Evolutionary conservation across 2,888 invertebrate genomes (phyloP), one percentile per base, ranked within the genome.

Genomic region (Callosobruchus maculatus): DNA sequence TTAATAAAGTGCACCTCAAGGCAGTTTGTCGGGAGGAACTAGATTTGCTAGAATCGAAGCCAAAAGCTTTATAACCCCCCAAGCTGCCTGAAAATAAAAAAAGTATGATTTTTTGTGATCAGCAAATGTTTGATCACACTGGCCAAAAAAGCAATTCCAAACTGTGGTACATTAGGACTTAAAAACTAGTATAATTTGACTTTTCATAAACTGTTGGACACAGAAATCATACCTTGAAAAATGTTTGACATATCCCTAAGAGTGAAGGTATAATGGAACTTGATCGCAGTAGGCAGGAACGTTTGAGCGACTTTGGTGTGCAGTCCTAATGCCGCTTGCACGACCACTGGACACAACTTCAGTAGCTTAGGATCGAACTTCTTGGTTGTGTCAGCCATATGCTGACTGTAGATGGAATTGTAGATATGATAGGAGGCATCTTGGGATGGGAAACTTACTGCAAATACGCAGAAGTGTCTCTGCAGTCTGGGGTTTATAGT

Each of bases 201-300:
- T n/a, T n/a, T n/a, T n/a, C n/a, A n/a, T n/a, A n/a, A n/a, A n/a
- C n/a, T n/a, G n/a, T n/a, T n/a, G n/a, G n/a, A n/a, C n/a, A n/a
- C n/a, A n/a, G n/a, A n/a, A n/a, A n/a, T n/a, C n/a, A n/a, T 49
- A 49, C 49, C 97, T 91, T 97, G 96, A 86, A 97, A 98, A 78
- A 98, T 94, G 84, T 97, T 98, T 0, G 97, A 95, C 74, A 98
- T 89, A 86, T 98, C 98, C 74, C 98, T 89, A 73, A 98, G 88
- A 86, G 97, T 98, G 87, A 97, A 98, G 75, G 94, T 91, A 83
- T 98, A 98, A 86, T 98, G 98, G 86, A 98, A 98, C 88, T 97
- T 98, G 79, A 96, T 90, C 22, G 97, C 97, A 0, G 98, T 98
- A 0, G 98, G 98, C 77, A 98, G 88, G 88, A 98, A 98, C 0